phyloP scores from a whole-genome alignment of 2,888 invertebrate genomes.

The Ischnus inquisitorius region DNA sequence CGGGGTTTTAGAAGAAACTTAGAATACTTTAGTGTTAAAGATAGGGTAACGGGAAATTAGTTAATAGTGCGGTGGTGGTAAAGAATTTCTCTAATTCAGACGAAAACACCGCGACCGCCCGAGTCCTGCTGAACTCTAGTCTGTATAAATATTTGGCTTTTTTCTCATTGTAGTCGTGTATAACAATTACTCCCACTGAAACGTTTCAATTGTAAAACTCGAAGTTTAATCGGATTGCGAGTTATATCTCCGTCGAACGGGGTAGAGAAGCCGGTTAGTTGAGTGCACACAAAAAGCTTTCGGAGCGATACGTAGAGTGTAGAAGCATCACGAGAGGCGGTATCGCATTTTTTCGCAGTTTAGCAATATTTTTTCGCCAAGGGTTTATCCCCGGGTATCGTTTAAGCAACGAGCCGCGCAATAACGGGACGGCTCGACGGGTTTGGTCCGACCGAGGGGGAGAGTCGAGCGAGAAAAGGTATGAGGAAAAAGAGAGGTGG shows the following conservation, averaged over 20 bases:
- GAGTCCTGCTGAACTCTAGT: no score
- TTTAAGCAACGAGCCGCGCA: constrained; percentile 71
- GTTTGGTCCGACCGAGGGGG: constrained; percentile 38
- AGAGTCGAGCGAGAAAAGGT: constrained; percentile 33
- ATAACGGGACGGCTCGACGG: constrained; percentile 69
- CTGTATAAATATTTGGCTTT: constrained; percentile 2
- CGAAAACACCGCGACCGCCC: no score
- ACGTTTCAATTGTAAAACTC: constrained; percentile 53
- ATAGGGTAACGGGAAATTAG: no score
- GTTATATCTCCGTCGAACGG: constrained; percentile 49
- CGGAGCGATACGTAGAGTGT: constrained; percentile 14
- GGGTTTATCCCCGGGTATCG: constrained; percentile 69
- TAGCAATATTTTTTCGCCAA: constrained; percentile 68
- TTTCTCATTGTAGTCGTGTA: constrained; percentile 33
- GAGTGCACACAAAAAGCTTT: constrained; percentile 35
- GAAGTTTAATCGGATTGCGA: constrained; percentile 52
- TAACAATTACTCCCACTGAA: constrained; percentile 53
- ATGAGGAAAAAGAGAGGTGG: constrained; percentile 23
- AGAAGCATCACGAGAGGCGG: constrained; percentile 16
- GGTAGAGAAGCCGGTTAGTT: constrained; percentile 26
- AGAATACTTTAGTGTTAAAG: no score
- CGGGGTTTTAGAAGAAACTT: no score
- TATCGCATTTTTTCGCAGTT: constrained; percentile 54
- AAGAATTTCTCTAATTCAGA: no score
- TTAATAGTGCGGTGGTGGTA: no score